Evolutionary conservation across 2,113 vertebrate species (phyloP), one percentile per base, ranked within the genome.

Genomic region (Nothocercus nigrocapillus): DNA sequence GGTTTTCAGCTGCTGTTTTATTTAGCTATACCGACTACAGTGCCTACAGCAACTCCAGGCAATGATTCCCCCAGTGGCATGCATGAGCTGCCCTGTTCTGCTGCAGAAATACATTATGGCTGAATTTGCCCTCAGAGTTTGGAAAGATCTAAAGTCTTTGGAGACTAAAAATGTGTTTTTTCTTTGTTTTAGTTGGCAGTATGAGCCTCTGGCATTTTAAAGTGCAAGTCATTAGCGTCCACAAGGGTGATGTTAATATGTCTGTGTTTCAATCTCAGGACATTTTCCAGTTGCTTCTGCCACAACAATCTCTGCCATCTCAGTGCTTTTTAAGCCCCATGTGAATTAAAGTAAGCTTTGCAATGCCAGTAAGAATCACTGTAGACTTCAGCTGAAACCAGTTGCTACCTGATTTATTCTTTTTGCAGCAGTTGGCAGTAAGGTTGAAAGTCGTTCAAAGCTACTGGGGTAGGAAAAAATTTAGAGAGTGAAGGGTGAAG

Each of bases 281-380:
- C 98, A 97, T 97, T 98, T 98, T 98, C 98, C 98, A 98, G 98
- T 98, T 98, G 98, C 98, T 98, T 97, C 98, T 98, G 98, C 98
- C 98, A 98, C 96, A 98, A 97, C 97, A 96, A 98, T 98, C 97
- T 98, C 97, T 98, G 98, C 97, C 98, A 97, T 97, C 94, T 98
- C 97, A 98, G 94, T 98, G 98, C 97, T 94, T 98, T 96, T 47
- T 59, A 93, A 95, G 97, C 94, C 98, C 97, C 97, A 49, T 91
- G 95, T 98, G 98, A 97, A 97, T 98, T 97, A 92, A 94, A 96
- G 78, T 96, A 95, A 96, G 97, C 97, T 97, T 97, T 89, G 79
- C 95, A 58, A 88, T 96, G 96, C 97, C 88, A 91, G 95, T 97
- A 98, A 95, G 95, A 96, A 97, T 98, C 96, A 96, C 91, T 92